A percentile compares a stretch with the other conserved stretches of the same genome.
Conservation (phyloP, 2,888 invertebrate species). For the Junonia oenone region DNA sequence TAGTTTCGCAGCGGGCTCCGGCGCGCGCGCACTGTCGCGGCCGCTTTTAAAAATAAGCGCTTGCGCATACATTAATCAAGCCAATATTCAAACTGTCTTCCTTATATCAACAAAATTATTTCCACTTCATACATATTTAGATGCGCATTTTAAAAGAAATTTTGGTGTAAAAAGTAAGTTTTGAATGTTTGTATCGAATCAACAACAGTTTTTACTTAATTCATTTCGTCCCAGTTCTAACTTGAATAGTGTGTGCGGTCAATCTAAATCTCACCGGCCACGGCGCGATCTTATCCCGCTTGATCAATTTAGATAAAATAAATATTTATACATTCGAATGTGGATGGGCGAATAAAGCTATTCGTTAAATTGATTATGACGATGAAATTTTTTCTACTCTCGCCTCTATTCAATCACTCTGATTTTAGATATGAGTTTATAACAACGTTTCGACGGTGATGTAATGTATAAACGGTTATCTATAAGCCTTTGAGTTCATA, state of each 20-base stretch:
- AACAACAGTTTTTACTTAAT: constrained; percentile 8
- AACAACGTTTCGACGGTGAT: constrained; percentile 29
- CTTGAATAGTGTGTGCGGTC: constrained; percentile 19
- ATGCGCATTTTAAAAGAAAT: too few relatives aligned
- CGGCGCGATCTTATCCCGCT: constrained; percentile 73
- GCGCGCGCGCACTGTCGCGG: constrained; percentile 66
- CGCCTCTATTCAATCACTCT: constrained; percentile 57
- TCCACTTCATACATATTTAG: background rate
- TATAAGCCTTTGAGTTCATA: constrained; percentile 1
- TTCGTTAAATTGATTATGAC: constrained; percentile 75
- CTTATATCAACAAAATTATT: background rate
- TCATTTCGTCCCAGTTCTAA: constrained; percentile 1
- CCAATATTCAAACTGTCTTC: background rate
- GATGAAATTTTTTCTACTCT: constrained; percentile 56
- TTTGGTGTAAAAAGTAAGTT: too few relatives aligned
- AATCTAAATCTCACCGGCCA: constrained; percentile 42
- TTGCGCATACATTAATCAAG: constrained; percentile 18
- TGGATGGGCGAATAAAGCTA: constrained; percentile 74
- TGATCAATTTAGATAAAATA: constrained; percentile 80
- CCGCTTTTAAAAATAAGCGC: constrained; percentile 65
- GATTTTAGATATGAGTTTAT: constrained; percentile 50
- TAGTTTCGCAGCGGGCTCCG: constrained; percentile 74
- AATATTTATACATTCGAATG: constrained; percentile 76
- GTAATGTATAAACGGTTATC: constrained; percentile 12
- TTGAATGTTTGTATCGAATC: too few relatives aligned